A percentile compares a stretch with the other conserved stretches of the same genome.
Evolutionary conservation across 1,140 invertebrate genomes (phyloP).

Genomic region (Atta cephalotes): DNA sequence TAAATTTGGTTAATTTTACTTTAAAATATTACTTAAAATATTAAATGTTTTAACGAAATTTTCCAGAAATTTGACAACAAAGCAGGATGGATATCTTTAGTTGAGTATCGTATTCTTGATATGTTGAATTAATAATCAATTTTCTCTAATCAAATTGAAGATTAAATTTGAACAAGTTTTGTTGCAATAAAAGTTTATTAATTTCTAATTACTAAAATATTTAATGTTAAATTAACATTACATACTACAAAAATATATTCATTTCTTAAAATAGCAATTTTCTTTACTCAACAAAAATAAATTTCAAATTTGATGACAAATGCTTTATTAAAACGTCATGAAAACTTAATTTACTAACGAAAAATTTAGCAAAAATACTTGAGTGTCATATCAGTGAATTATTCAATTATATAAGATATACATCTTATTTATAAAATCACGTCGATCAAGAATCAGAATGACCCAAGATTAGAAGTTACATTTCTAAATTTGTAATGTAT

Average conservation of each 20-base stretch:
- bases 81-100: neutral
- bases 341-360: neutral
- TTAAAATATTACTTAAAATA: neutral
- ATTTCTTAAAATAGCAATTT: neutral
- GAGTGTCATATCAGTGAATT: slow-evolving; percentile 6
- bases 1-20: neutral
- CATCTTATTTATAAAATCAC: slow-evolving; percentile 18
- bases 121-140: slow-evolving; percentile 3
- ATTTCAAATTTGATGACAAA: neutral
- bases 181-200: neutral
- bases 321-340: neutral
- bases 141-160: neutral
- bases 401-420: neutral
- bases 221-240: slow-evolving; percentile 1
- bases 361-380: neutral
- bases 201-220: neutral
- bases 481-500: slow-evolving; percentile 8
- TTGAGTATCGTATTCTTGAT: neutral
- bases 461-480: slow-evolving; percentile 14
- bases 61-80: slow-evolving; percentile 20
- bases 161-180: slow-evolving; percentile 6
- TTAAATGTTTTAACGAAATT: neutral
- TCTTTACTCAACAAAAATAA: slow-evolving; percentile 2
- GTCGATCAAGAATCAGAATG: slow-evolving; percentile 1
- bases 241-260: neutral